Percentiles rank a stretch among this genome's conserved stretches.
Evolutionary conservation across 1,140 invertebrate genomes (phyloP).

Genomic region (Meloidogyne chitwoodi): DNA sequence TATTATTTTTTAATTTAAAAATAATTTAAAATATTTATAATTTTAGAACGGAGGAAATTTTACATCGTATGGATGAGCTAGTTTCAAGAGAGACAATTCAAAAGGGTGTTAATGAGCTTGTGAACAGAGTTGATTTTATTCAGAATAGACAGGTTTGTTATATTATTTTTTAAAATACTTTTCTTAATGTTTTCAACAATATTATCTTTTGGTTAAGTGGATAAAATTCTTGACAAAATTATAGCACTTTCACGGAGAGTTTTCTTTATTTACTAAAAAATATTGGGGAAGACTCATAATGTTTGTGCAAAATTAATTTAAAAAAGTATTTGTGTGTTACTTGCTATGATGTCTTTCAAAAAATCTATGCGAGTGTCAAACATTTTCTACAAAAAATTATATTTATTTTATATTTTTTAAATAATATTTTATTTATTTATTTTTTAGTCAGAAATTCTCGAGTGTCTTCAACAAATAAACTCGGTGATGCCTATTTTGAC

Average conservation of each 20-base stretch:
- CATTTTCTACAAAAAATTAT: neutral
- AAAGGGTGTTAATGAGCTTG: slow-evolving; percentile 11
- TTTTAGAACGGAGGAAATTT: slow-evolving; percentile 25
- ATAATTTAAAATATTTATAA: neutral
- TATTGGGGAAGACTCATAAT: slow-evolving; percentile 5
- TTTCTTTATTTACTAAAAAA: neutral
- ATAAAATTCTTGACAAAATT: neutral
- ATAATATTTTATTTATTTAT: neutral
- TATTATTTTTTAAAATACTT: neutral
- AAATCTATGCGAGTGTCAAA: slow-evolving; percentile 9
- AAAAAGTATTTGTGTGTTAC: slow-evolving; percentile 2
- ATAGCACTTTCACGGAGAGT: slow-evolving; percentile 16
- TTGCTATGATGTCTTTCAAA: neutral
- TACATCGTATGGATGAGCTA: slow-evolving; percentile 23
- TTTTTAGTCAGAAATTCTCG: slow-evolving; percentile 20
- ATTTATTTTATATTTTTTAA: neutral
- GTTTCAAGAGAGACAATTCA: slow-evolving; percentile 23
- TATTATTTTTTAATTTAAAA: neutral
- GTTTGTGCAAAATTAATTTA: neutral
- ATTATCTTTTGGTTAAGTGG: slow-evolving; percentile 5
- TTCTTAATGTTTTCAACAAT: too few species aligned
- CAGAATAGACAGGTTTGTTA: slow-evolving; percentile 17
- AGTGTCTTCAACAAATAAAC: slow-evolving; percentile 22
- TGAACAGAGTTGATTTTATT: neutral
- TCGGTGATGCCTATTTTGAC: slow-evolving; percentile 7